phyloP scores from a whole-genome alignment of 1,140 invertebrate genomes.

The Polyergus mexicanus region DNA sequence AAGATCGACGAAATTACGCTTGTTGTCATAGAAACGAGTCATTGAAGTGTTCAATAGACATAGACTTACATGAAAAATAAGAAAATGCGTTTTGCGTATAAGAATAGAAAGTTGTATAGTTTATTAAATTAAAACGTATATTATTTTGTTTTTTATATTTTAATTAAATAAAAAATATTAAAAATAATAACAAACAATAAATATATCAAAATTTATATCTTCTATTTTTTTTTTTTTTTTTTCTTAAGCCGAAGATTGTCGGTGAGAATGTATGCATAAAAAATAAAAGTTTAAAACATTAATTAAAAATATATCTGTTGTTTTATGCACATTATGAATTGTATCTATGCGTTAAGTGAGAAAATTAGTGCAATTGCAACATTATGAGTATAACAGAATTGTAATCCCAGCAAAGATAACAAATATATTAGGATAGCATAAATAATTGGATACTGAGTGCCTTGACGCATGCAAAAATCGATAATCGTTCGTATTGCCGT shows the following conservation, averaged over 20 bases:
- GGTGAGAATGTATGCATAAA: neutral
- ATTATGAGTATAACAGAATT: conserved; percentile 26
- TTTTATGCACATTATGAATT: neutral
- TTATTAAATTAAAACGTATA: neutral
- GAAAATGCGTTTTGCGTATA: neutral
- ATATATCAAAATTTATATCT: neutral
- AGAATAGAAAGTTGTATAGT: neutral
- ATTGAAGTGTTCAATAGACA: neutral
- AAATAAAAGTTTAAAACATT: neutral
- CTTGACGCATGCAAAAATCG: conserved; percentile 54
- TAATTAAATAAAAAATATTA: neutral
- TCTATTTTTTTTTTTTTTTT: neutral
- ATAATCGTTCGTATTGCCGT: conserved; percentile 51
- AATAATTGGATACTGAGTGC: conserved; percentile 26
- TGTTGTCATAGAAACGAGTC: conserved; percentile 38
- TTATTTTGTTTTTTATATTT: neutral
- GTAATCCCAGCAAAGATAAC: conserved; percentile 36
- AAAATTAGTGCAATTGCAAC: conserved; percentile 2
- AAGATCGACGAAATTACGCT: conserved; percentile 51
- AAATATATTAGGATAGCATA: conserved; percentile 40
- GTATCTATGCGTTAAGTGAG: neutral
- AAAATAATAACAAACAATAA: neutral
- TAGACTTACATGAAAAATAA: neutral
- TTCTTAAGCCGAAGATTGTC: neutral
- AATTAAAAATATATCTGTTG: neutral